phyloP scores from a whole-genome alignment of 2,797 vertebrate species.

The Halcyon badia region DNA sequence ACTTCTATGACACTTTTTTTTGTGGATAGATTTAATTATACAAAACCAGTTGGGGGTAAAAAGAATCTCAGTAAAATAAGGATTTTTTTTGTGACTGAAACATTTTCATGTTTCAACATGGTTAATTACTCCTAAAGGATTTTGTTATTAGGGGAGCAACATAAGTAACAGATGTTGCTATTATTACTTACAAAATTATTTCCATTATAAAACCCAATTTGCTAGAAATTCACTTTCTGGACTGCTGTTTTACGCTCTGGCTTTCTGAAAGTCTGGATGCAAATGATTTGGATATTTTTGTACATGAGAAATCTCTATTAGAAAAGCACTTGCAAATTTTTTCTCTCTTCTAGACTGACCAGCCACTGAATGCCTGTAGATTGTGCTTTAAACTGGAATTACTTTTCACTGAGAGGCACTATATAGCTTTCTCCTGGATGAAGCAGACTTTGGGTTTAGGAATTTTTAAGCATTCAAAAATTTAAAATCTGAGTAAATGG shows the following conservation, averaged over 20 bases:
- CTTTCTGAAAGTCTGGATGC: not conserved
- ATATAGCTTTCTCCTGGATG: not conserved
- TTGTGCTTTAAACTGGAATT: not conserved
- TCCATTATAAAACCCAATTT: not conserved
- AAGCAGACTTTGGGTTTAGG: not conserved
- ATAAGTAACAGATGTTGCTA: not conserved
- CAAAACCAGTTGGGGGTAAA: not conserved
- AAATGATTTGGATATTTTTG: not conserved
- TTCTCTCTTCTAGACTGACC: not conserved
- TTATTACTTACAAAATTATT: not conserved
- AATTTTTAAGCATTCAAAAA: not conserved
- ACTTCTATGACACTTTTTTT: constrained; percentile 11
- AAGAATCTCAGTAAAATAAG: not conserved
- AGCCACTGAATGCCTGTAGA: not conserved
- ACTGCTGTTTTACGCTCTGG: not conserved
- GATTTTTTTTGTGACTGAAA: not conserved
- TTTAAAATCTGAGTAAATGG: not conserved
- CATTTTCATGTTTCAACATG: not conserved
- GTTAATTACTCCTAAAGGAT: not conserved
- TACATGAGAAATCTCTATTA: not conserved
- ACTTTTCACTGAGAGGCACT: not conserved
- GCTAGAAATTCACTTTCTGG: not conserved
- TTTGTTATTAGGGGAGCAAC: not conserved
- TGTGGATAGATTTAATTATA: constrained; percentile 41
- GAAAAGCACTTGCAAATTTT: not conserved